Percentiles rank a stretch among this genome's conserved stretches.
phyloP scores from a whole-genome alignment of 2,113 vertebrate genomes.

The Syngnathus typhle region DNA sequence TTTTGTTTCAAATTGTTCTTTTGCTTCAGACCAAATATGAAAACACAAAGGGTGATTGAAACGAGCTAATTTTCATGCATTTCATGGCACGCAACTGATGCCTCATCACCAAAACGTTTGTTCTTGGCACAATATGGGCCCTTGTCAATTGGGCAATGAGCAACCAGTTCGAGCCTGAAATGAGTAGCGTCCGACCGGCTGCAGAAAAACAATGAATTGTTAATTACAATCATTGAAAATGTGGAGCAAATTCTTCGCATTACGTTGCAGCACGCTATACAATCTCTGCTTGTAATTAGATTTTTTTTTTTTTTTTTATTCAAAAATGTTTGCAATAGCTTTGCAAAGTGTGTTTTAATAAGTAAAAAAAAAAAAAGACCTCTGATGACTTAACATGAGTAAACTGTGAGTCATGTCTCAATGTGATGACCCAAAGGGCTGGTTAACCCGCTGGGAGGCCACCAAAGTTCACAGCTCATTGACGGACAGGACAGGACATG shows the following conservation, averaged over 20 bases:
- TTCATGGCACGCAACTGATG: not conserved
- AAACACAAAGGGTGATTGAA: constrained; percentile 26
- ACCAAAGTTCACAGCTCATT: constrained; percentile 27
- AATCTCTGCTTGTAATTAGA: not conserved
- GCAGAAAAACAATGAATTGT: constrained; percentile 12
- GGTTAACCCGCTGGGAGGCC: constrained; percentile 19
- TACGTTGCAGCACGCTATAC: constrained; percentile 7
- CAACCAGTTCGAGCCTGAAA: constrained; percentile 1
- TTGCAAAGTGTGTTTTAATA: not conserved
- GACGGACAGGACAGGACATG: constrained; percentile 4
- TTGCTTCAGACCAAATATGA: constrained; percentile 26
- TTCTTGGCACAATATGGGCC: not conserved
- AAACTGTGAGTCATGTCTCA: constrained; percentile 21
- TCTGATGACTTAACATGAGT: constrained; percentile 19
- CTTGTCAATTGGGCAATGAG: not conserved
- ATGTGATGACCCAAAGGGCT: constrained; percentile 21
- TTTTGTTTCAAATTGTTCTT: not conserved
- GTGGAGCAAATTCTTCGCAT: constrained; percentile 24
- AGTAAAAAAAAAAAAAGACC: constrained; percentile 8
- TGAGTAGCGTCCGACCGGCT: constrained; percentile 18
- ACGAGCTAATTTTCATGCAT: not conserved
- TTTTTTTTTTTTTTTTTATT: not conserved
- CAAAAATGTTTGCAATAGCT: not conserved
- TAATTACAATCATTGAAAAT: constrained; percentile 17
- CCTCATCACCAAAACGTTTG: not conserved